Conservation (phyloP, 2,888 invertebrate genomes). For the Epirrhoe tristata region DNA sequence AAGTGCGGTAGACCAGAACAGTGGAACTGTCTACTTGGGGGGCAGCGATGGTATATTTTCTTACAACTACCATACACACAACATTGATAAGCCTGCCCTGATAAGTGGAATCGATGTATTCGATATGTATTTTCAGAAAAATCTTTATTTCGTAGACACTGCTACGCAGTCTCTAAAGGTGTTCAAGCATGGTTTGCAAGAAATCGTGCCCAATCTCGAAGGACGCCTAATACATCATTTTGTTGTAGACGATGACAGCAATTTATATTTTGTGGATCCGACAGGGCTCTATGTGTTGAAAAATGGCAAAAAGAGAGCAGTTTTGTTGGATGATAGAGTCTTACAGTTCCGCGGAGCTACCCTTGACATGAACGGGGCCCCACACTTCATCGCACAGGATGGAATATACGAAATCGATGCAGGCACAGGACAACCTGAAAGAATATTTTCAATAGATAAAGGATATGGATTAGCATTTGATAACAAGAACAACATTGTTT, state of each 20-base stretch:
- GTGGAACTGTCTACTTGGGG: slow-evolving; percentile 62
- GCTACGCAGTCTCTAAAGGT: slow-evolving; percentile 57
- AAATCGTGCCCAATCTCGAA: slow-evolving; percentile 49
- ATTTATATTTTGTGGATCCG: slow-evolving; percentile 60
- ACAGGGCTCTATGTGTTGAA: slow-evolving; percentile 56
- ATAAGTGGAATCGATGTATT: slow-evolving; percentile 61
- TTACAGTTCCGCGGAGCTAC: slow-evolving; percentile 61
- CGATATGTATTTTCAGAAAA: slow-evolving; percentile 62
- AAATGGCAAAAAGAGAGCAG: slow-evolving; percentile 49
- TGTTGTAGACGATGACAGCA: slow-evolving; percentile 52
- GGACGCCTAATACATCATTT: slow-evolving; percentile 62
- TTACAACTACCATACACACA: slow-evolving; percentile 57
- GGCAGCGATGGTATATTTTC: slow-evolving; percentile 69
- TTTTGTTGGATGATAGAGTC: slow-evolving; percentile 49
- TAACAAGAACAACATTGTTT: slow-evolving; percentile 64
- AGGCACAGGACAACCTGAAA: slow-evolving; percentile 49
- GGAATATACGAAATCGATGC: slow-evolving; percentile 61
- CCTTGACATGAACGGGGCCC: slow-evolving; percentile 53
- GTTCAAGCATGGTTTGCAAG: slow-evolving; percentile 47
- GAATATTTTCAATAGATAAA: slow-evolving; percentile 54
- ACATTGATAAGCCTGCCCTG: slow-evolving; percentile 54
- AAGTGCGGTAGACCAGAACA: slow-evolving; percentile 62
- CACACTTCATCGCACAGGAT: slow-evolving; percentile 61
- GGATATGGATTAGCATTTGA: slow-evolving; percentile 68
- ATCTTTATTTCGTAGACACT: slow-evolving; percentile 66